Percentiles rank a stretch among this genome's conserved stretches.
Conservation (phyloP, 2,797 vertebrate genomes). For the Phylloscopus collybita region DNA sequence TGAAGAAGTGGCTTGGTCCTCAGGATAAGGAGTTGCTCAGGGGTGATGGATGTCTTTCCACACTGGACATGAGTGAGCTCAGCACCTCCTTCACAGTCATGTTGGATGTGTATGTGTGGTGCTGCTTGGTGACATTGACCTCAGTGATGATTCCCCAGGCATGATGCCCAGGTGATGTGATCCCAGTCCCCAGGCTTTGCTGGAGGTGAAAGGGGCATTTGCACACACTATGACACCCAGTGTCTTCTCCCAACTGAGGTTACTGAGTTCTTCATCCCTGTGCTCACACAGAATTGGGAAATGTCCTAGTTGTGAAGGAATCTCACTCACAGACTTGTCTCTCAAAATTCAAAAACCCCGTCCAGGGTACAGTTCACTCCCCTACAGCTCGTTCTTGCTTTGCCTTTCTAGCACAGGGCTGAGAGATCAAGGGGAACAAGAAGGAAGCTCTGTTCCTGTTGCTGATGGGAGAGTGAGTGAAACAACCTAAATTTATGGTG, state of each 20-base stretch:
- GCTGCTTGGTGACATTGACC: background rate
- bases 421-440: background rate
- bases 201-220: background rate
- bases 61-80: fast-evolving
- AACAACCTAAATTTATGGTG: background rate
- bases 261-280: background rate
- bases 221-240: background rate
- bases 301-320: background rate
- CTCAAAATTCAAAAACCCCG: background rate
- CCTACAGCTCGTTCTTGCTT: background rate
- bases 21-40: background rate
- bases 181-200: background rate
- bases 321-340: background rate
- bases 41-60: background rate
- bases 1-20: background rate
- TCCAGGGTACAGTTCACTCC: background rate
- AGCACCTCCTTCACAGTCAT: background rate
- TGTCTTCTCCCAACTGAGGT: background rate
- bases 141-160: background rate
- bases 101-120: fast-evolving
- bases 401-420: background rate
- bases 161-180: fast-evolving
- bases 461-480: background rate
- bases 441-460: background rate
- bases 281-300: background rate